Evolutionary conservation across 2,797 vertebrate genomes (phyloP), one percentile per base, ranked within the genome.

Genomic region (Lithobates pipiens): DNA sequence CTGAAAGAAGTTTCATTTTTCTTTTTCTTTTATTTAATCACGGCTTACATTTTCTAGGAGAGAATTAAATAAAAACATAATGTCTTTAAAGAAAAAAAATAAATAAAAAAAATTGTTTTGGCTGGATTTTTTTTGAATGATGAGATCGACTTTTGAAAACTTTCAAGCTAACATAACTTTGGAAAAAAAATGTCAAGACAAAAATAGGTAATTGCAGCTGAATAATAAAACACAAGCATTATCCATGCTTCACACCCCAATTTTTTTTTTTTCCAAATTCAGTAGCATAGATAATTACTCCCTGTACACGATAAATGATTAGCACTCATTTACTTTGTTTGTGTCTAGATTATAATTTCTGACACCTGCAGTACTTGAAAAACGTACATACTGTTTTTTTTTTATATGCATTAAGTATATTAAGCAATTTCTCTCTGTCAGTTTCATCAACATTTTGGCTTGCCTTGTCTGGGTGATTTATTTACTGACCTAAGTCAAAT

Each of bases 11-110:
- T 94, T 95, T 89, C 92, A 94, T 94, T 94, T 95, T 95, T 94
- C 94, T 95, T 95, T 94, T 92, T 92, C 92, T 95, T 94, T 93
- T 93, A 93, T 95, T 94, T 93, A 95, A 93, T 93, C 93, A 93
- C 89, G 93, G 93, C 89, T 80, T 89, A 90, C 70, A 79, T 87
- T 87, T 83, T 91, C 91, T 89, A 91, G 88, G 27, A 76, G 90
- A 92, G 90, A 92, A 94, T 91, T 93, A 90, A 88, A 93, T 91
- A 91, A 86, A 91, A 92, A 93, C 93, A 93, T 92, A 92, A 94
- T 92, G 93, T 92, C 89, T 90, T 89, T 88, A n/a, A 88, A 50
- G 21, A 65, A 92, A 93, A 88, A 15, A 80, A 82, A 76, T 68
- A 78, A 63, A 72, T 15, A 77, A 90, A 90, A 90, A 90, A 61